Base-by-base conservation (phyloP, 1,140 invertebrate genomes). In the Epicauta chinensis region DNA sequence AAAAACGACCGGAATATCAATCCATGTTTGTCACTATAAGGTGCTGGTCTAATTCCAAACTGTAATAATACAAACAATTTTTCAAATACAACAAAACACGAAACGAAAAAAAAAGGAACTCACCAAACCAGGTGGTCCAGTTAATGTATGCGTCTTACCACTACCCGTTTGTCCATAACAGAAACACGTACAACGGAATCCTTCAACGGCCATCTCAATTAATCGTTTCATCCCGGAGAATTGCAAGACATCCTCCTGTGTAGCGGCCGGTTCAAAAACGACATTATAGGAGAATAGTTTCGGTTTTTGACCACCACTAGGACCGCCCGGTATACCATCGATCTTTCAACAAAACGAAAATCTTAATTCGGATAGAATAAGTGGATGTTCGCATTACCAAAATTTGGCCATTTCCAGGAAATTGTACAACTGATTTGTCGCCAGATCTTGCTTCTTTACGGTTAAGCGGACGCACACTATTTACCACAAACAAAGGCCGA, bases 111-210 rank as follows among this genome's bases (percentile, higher is more conserved):
- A n/a, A 23, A 45, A 44, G 14, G 32, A 11, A 52, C 31, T 38
- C 72, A 92, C 89, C 74, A 91, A 71, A 62, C 84, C 82, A 2
- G 89, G 92, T 39, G 92, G 93, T 44, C 93, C 93, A 0, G 93
- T 95, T 37, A 98, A 80, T 0, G 93, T 95, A 68, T 93, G 92
- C 0, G 94, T 97, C 74, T 98, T 98, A 9, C 94, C 94, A 64
- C 90, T 93, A 14, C 94, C 94, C 0, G 94, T 98, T 73, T 98
- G 94, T 35, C 95, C 95, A 72, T 98, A 98, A 64, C 95, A 97
- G 69, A 95, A 91, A 7, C 83, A 84, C 2, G 95, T 98, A 55
- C 91, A 91, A 53, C 90, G 91, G 70, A 95, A 97, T 0, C 92
- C 92, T 62, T 93, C 89, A 2, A 94, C 79, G 9, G 90, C 89